phyloP scores from a whole-genome alignment of 2,797 vertebrate genomes.

The Pangasius larnaudii region DNA sequence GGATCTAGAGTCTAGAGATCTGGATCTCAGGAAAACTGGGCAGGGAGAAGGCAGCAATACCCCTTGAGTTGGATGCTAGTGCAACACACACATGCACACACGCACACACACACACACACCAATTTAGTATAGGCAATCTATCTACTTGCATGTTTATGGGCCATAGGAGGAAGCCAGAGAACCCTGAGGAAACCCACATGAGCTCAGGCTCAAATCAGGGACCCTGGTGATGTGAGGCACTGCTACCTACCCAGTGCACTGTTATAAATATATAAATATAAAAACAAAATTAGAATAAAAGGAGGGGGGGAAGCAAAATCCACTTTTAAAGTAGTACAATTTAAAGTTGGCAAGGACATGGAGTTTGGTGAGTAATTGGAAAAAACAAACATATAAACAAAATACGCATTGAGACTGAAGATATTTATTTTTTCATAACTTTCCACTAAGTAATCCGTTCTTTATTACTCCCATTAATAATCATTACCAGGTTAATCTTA shows the following conservation, averaged over 20 bases:
- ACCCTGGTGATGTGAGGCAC: not conserved
- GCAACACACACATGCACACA: not conserved
- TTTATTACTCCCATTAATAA: conserved; percentile 98
- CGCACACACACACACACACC: too few species aligned
- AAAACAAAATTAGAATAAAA: not conserved
- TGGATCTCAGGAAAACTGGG: not conserved
- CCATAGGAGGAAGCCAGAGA: too few species aligned
- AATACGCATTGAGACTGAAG: conserved; percentile 70
- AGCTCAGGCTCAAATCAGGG: too few species aligned
- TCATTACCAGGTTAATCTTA: conserved; percentile 87
- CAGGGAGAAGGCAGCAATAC: not conserved
- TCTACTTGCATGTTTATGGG: too few species aligned
- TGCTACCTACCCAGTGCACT: not conserved
- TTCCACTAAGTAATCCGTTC: conserved; percentile 81
- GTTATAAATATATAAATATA: not conserved
- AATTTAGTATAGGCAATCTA: too few species aligned
- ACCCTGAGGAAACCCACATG: too few species aligned
- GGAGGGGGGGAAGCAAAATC: conserved; percentile 49
- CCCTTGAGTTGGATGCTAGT: not conserved
- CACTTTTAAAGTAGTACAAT: conserved; percentile 76
- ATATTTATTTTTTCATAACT: conserved; percentile 75
- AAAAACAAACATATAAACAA: conserved; percentile 74
- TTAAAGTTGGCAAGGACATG: conserved; percentile 53
- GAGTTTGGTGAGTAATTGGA: conserved; percentile 68
- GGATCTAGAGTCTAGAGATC: not conserved